These are phyloP conservation scores for Xerus inauris DNA, from an alignment of 2,113 vertebrate genomes.

Conservation along the genomic window DNA sequence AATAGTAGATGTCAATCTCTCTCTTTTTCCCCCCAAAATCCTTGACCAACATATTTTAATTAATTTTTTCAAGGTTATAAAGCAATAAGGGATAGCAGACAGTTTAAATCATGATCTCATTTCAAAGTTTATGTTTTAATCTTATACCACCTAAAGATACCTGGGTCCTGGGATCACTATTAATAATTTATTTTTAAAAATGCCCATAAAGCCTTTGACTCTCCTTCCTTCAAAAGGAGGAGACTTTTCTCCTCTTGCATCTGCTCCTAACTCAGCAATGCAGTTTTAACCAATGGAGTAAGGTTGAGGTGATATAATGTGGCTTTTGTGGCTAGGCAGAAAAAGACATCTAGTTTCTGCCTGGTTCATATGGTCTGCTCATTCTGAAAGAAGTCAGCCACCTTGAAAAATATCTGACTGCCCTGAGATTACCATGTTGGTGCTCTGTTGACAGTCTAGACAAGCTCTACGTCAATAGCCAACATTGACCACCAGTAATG, in stretches of 20 bases:
- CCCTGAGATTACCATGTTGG: background rate
- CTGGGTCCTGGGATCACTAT: background rate
- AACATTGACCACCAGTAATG: background rate
- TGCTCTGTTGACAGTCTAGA: background rate
- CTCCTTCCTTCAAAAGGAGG: background rate
- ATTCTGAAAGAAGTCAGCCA: background rate
- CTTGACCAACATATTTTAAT: background rate
- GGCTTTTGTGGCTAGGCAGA: background rate
- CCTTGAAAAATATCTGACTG: background rate
- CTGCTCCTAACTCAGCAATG: background rate
- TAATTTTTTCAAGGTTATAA: background rate
- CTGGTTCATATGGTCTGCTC: background rate
- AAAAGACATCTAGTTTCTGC: background rate
- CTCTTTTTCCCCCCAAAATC: background rate
- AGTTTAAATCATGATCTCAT: background rate
- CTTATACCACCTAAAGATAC: background rate
- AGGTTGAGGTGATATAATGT: background rate
- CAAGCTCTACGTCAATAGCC: background rate
- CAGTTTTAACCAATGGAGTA: background rate
- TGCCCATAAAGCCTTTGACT: background rate
- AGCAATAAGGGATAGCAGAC: background rate
- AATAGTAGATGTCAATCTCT: background rate
- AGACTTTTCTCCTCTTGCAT: background rate
- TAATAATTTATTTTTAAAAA: background rate
- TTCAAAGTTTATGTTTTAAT: background rate